Base-by-base conservation (phyloP, 2,888 invertebrate species). In the Stegana nigrithorax region DNA sequence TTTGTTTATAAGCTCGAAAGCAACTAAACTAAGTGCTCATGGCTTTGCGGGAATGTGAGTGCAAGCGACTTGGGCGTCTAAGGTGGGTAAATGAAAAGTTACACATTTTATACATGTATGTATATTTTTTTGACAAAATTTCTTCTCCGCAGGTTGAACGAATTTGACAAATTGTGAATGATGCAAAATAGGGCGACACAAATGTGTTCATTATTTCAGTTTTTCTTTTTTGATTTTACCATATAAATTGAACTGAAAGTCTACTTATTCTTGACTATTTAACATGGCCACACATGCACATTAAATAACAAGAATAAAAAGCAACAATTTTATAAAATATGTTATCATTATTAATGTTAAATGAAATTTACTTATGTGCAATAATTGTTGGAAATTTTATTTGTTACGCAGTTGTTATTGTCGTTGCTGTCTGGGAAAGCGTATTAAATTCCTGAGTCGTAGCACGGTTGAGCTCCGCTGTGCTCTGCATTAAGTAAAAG, bases 291-390 rank as follows among this genome's bases (percentile, higher is more conserved):
- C 58, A 56, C 58, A 19, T 19, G 6, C 5, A 14, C 27, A 53
- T 25, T 23, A 57, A 67, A 58, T 63, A 57, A 56, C 51, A 63
- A 61, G 44, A 65, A 60, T 58, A 69, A 69, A 69, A 70, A 67
- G 69, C 47, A 47, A 47, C 47, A 62, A 67, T 57, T 67, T 67
- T n/a, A n/a, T n/a, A n/a, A n/a, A n/a, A 12, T n/a, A 32, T 32
- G 12, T 32, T 14, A 39, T 39, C 14, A 39, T n/a, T 39, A 39
- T 39, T 39, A 39, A 39, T 39, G 14, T 39, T 39, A n/a, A 39
- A n/a, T n/a, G n/a, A n/a, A n/a, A n/a, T n/a, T n/a, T n/a, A n/a
- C n/a, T n/a, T n/a, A n/a, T n/a, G n/a, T n/a, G n/a, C 60, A 62
- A 63, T n/a, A n/a, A n/a, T n/a, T n/a, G n/a, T n/a, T n/a, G n/a